phyloP scores from a whole-genome alignment of 2,888 invertebrate genomes.

The Diarsia brunnea region DNA sequence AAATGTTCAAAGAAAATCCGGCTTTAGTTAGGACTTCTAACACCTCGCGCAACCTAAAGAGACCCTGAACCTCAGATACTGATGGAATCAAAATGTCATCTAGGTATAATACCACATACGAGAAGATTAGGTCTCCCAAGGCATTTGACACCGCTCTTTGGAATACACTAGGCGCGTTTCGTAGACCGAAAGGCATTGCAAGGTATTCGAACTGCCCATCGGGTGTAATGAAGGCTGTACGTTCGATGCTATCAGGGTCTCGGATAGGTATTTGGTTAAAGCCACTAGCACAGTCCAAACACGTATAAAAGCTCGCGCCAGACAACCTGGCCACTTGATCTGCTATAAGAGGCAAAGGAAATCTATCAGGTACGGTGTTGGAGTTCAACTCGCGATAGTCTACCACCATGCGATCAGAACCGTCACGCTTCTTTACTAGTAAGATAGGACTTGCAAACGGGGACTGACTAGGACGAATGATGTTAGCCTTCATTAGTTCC shows the following conservation, averaged over 20 bases:
- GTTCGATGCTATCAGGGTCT: too few relatives aligned
- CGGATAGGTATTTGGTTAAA: too few relatives aligned
- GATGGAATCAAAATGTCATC: too few relatives aligned
- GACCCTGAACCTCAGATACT: too few relatives aligned
- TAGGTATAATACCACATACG: too few relatives aligned
- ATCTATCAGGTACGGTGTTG: background rate
- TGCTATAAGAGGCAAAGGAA: background rate
- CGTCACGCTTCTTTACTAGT: background rate
- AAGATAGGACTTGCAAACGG: slow-evolving; percentile 3
- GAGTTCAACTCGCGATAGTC: background rate
- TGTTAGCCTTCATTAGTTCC: background rate
- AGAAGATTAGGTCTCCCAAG: too few relatives aligned
- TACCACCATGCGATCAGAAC: background rate
- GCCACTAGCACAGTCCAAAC: background rate
- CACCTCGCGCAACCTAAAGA: too few relatives aligned
- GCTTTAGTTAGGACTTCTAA: too few relatives aligned
- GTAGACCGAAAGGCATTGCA: background rate
- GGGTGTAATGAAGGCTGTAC: background rate
- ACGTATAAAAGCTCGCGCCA: background rate
- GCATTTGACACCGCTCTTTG: background rate
- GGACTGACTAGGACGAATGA: slow-evolving; percentile 8
- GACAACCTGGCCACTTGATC: background rate
- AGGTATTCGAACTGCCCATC: background rate
- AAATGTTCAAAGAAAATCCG: too few relatives aligned
- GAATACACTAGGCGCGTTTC: background rate